phyloP scores from a whole-genome alignment of 1,140 invertebrate species.

The Agrypnia vestita region DNA sequence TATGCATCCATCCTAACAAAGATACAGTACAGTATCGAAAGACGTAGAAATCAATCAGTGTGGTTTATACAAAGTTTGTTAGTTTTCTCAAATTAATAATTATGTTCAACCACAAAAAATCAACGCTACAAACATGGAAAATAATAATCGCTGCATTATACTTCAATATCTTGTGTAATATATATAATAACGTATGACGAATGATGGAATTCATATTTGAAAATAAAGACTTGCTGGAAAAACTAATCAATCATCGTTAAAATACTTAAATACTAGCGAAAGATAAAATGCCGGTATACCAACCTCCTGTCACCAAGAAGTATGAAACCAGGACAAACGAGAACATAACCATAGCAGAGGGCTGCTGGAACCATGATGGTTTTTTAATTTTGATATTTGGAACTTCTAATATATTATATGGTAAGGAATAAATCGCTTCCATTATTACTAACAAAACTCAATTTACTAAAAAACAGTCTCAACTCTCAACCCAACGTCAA shows the following conservation, averaged over 20 bases:
- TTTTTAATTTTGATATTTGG: constrained; percentile 95
- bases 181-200: too few relatives aligned
- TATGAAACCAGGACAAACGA: constrained; percentile 93
- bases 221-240: too few relatives aligned
- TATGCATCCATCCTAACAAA: too few relatives aligned
- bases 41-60: too few relatives aligned
- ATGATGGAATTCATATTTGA: too few relatives aligned
- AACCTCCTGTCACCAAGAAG: constrained; percentile 98
- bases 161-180: too few relatives aligned
- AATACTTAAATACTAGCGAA: not conserved
- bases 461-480: constrained; percentile 1
- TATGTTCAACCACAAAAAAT: too few relatives aligned
- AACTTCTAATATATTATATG: constrained; percentile 89
- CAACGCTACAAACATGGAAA: too few relatives aligned
- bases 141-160: too few relatives aligned
- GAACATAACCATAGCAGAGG: constrained; percentile 95
- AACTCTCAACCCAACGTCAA: not conserved
- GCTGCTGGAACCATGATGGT: constrained; percentile 92
- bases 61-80: too few relatives aligned
- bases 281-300: constrained; percentile 62
- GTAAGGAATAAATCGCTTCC: constrained; percentile 85
- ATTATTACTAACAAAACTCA: constrained; percentile 70
- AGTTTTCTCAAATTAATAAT: too few relatives aligned
- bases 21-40: too few relatives aligned
- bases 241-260: not conserved